phyloP scores from a whole-genome alignment of 1,140 invertebrate species.

The Solenopsis fugax region DNA sequence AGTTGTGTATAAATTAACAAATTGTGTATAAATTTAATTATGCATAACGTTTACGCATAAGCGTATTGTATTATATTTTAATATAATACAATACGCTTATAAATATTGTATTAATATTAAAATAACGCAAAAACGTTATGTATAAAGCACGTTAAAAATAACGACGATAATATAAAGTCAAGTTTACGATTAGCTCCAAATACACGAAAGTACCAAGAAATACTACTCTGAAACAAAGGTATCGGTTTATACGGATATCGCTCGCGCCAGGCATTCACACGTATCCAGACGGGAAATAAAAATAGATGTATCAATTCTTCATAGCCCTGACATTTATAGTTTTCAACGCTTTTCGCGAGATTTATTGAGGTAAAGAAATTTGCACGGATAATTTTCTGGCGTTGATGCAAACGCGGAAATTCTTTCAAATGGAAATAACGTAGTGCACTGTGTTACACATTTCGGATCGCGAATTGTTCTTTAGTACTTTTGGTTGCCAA shows the following conservation, averaged over 20 bases:
- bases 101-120: too few relatives aligned
- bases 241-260: slow-evolving; percentile 48
- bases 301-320: slow-evolving; percentile 66
- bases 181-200: slow-evolving; percentile 37
- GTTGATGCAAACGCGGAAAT: slow-evolving; percentile 43
- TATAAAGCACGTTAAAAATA: not conserved
- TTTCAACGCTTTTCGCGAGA: slow-evolving; percentile 60
- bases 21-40: too few relatives aligned
- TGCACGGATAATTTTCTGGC: slow-evolving; percentile 56
- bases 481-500: slow-evolving; percentile 1
- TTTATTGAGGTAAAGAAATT: slow-evolving; percentile 62
- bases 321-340: slow-evolving; percentile 63
- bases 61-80: too few relatives aligned
- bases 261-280: slow-evolving; percentile 46
- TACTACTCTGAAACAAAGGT: slow-evolving; percentile 43
- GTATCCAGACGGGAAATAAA: slow-evolving; percentile 54
- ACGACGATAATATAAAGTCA: not conserved
- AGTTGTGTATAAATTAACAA: too few relatives aligned
- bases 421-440: slow-evolving; percentile 65
- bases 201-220: slow-evolving; percentile 12
- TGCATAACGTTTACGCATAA: not conserved
- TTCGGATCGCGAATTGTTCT: slow-evolving; percentile 52
- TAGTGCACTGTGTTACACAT: slow-evolving; percentile 37
- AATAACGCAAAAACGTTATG: not conserved
- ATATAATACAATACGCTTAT: too few relatives aligned